Conservation (phyloP, 2,797 vertebrate species). For the Glyptemys insculpta region DNA sequence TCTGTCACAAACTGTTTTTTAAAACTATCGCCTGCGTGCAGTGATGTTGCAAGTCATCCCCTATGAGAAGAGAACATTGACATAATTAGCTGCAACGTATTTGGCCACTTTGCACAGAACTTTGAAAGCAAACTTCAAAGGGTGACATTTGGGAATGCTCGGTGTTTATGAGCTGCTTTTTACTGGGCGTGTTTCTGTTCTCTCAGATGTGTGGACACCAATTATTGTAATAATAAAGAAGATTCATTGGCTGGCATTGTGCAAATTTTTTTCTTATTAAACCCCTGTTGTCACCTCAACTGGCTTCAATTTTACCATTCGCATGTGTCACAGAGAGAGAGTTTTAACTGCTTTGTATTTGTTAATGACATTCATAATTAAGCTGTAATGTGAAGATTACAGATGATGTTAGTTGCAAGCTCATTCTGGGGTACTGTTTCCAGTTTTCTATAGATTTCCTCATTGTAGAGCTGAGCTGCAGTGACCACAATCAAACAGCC, state of each 20-base stretch:
- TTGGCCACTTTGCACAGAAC: slow-evolving; percentile 1
- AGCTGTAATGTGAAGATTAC: background rate
- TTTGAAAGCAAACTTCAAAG: slow-evolving; percentile 4
- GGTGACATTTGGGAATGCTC: background rate
- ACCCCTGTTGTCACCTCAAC: background rate
- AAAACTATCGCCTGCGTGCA: slow-evolving; percentile 2
- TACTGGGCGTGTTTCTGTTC: background rate
- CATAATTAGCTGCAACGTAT: slow-evolving; percentile 37
- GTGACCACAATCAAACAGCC: background rate
- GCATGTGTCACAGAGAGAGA: background rate
- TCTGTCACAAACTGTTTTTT: slow-evolving; percentile 29
- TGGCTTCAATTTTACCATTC: slow-evolving; percentile 51
- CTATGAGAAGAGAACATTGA: slow-evolving; percentile 23
- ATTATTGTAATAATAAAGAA: background rate
- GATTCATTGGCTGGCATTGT: background rate
- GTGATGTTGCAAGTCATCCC: background rate
- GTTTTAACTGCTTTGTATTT: background rate
- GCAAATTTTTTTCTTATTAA: slow-evolving; percentile 48
- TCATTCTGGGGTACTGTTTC: background rate
- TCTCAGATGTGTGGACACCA: background rate
- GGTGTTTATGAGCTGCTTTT: background rate
- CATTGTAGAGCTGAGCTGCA: background rate
- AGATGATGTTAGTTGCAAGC: background rate
- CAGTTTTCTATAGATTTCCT: background rate
- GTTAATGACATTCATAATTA: background rate